Base-by-base conservation (phyloP, 2,113 vertebrate genomes). In the Triplophysa siluroides region DNA sequence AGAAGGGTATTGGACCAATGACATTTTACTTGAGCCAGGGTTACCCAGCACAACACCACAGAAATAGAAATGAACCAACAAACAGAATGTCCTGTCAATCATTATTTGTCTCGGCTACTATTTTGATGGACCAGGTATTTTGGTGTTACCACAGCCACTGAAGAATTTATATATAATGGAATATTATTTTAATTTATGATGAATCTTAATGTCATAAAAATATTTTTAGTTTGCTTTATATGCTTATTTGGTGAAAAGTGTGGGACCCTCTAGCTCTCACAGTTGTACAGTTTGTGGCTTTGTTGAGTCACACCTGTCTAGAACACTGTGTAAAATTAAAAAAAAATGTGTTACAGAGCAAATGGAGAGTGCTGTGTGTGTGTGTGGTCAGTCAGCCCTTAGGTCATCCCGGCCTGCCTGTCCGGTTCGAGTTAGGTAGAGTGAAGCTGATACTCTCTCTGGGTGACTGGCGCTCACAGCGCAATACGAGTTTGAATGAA, bases 381-480 rank as follows among this genome's bases (percentile, higher is more conserved):
- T 78, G 52, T 66, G 26, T 65, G 60, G 47, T 45, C 77, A 23
- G 56, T 78, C 65, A 19, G 70, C 10, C 33, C 65, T 79, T 58
- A 33, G 70, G 81, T 76, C 72, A 81, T 76, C 45, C 80, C 64
- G 62, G 65, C 64, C 50, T 74, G 58, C 60, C 64, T 82, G 58
- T 79, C 52, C n/a, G 65, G 69, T 78, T 79, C 41, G 66, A 75
- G 56, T 66, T 62, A 47, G 64, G 54, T 73, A 79, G 66, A 78
- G 56, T 63, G 21, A 78, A 82, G 75, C 67, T 71, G 75, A 82
- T 82, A 78, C 66, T 78, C 67, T 63, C 50, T 38, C 21, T 56
- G 74, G 3, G 67, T 63, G 72, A 75, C 58, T 75, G 58, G 41
- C 41, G 19, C 72, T 75, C 58, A 58, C 7, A 58, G 54, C 54